These are phyloP conservation scores for Rhinoraja longicauda DNA, from an alignment of 2,797 vertebrate species.

Conservation along the genomic window DNA sequence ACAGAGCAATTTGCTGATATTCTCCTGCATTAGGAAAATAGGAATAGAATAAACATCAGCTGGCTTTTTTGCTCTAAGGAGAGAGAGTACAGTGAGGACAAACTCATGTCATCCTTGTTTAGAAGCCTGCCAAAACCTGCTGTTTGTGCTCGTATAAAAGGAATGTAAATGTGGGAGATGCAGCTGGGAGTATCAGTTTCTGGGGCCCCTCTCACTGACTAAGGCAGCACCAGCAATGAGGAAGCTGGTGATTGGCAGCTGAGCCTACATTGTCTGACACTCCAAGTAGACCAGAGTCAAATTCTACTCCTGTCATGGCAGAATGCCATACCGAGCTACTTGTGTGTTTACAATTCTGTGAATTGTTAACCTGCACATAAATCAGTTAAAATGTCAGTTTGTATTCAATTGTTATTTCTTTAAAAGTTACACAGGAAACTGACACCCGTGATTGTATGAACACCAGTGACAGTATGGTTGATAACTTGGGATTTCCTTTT, in stretches of 20 bases:
- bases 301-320: not conserved
- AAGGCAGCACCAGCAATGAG: not conserved
- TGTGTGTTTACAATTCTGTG: not conserved
- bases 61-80: not conserved
- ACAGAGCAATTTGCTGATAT: not conserved
- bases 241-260: not conserved
- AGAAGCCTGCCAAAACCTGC: not conserved
- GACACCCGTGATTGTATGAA: not conserved
- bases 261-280: not conserved
- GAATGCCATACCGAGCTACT: not conserved
- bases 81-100: not conserved
- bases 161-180: not conserved
- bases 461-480: not conserved
- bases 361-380: not conserved
- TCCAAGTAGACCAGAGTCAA: not conserved
- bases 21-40: not conserved
- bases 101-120: not conserved
- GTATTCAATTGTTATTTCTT: not conserved
- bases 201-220: not conserved
- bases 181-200: not conserved
- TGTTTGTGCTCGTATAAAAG: not conserved
- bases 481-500: constrained; percentile 4
- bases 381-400: constrained; percentile 29
- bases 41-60: not conserved
- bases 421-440: not conserved